phyloP scores from a whole-genome alignment of 2,113 vertebrate species.

The Petromus typicus region DNA sequence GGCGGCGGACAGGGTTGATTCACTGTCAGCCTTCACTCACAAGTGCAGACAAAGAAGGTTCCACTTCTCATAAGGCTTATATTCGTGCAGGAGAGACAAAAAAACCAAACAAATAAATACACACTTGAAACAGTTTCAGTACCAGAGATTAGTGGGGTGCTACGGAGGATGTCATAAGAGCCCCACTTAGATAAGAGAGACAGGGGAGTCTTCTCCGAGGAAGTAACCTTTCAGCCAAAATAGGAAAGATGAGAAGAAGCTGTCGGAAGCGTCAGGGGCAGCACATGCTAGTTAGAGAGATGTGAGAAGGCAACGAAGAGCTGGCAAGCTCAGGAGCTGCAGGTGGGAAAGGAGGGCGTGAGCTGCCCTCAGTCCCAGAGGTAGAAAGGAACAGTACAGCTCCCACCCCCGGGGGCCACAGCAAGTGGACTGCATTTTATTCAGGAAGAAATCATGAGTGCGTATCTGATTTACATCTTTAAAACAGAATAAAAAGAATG shows the following conservation, averaged over 20 bases:
- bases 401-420: rapidly evolving
- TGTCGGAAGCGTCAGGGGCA: background rate
- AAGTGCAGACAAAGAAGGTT: background rate
- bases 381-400: rapidly evolving
- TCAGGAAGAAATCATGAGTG: background rate
- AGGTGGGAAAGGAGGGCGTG: background rate
- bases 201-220: background rate
- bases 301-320: background rate
- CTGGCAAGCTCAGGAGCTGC: background rate
- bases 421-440: background rate
- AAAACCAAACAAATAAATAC: background rate
- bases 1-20: background rate
- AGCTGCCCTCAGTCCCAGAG: background rate
- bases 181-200: background rate
- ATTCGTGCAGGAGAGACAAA: background rate
- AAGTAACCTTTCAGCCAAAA: background rate
- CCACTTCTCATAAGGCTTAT: background rate
- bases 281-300: background rate
- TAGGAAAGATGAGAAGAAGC: background rate
- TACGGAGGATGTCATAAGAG: rapidly evolving
- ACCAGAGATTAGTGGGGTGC: background rate
- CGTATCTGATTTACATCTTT: background rate
- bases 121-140: background rate
- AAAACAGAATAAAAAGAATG: background rate
- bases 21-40: too few relatives aligned